Evolutionary conservation across 2,888 invertebrate species (phyloP).

Genomic region (Andrena haemorrhoa): DNA sequence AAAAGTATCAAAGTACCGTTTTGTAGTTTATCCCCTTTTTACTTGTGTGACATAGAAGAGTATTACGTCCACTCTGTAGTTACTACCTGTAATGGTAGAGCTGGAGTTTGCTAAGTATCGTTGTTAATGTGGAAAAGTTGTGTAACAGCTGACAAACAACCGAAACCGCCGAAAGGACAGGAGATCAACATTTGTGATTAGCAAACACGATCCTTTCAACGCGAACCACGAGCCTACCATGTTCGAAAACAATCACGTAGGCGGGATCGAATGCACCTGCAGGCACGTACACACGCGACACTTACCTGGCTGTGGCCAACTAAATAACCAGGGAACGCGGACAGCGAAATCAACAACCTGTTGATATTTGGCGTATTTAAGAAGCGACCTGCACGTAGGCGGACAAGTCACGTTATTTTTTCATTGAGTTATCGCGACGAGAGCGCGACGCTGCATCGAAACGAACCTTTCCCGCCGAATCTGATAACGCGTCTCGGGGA

Average conservation of each 20-base stretch:
- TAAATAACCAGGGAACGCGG: constrained; percentile 69
- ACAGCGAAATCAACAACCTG: constrained; percentile 74
- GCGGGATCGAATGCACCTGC: constrained; percentile 14
- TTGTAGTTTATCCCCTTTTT: neutral
- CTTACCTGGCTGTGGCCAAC: constrained; percentile 58
- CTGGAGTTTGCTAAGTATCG: neutral
- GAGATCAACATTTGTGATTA: constrained; percentile 35
- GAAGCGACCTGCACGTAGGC: constrained; percentile 45
- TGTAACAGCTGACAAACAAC: constrained; percentile 2
- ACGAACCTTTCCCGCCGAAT: constrained; percentile 39
- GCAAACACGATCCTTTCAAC: constrained; percentile 12
- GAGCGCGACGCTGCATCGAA: constrained; percentile 22
- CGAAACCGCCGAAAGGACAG: neutral
- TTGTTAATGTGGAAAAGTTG: neutral
- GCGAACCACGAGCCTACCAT: neutral
- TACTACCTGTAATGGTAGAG: neutral
- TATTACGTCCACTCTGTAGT: too few species aligned
- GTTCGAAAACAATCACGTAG: constrained; percentile 41
- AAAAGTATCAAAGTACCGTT: neutral
- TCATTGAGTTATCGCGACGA: constrained; percentile 56
- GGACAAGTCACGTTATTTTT: constrained; percentile 45
- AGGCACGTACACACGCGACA: constrained; percentile 23
- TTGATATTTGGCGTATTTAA: constrained; percentile 75
- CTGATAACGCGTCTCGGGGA: constrained; percentile 31
- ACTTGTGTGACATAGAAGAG: too few species aligned